These are phyloP conservation scores for Tetranychus cinnabarinus DNA, from an alignment of 1,140 invertebrate species.

Conservation along the genomic window DNA sequence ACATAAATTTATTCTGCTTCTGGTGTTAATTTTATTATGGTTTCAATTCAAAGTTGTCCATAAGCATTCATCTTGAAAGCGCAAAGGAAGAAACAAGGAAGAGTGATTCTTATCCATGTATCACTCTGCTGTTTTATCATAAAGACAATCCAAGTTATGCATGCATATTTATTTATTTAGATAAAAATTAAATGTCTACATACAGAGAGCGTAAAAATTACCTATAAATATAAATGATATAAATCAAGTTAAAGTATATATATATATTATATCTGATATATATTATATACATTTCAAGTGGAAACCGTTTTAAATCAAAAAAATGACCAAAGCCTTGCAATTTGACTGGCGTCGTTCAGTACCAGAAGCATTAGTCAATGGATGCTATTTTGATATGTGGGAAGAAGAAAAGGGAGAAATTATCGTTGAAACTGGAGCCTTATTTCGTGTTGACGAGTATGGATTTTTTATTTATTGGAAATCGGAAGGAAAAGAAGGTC, in stretches of 20 bases:
- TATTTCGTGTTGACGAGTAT: conserved; percentile 89
- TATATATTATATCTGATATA: not conserved
- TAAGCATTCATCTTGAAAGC: too few species aligned
- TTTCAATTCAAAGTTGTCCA: too few species aligned
- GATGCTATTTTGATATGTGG: not conserved
- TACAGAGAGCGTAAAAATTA: too few species aligned
- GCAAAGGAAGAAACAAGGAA: too few species aligned
- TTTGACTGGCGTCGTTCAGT: conserved; percentile 93
- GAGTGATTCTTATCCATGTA: too few species aligned
- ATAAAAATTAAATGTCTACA: too few species aligned
- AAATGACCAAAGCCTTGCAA: conserved; percentile 91
- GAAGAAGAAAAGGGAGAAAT: conserved; percentile 57
- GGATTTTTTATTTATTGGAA: conserved; percentile 99
- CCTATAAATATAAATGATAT: not conserved
- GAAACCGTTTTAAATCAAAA: not conserved
- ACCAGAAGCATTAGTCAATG: conserved; percentile 31
- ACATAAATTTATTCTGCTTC: too few species aligned
- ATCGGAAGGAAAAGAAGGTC: conserved; percentile 85
- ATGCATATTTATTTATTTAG: too few species aligned
- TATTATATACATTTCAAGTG: not conserved
- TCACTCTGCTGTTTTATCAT: too few species aligned
- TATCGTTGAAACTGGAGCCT: conserved; percentile 60
- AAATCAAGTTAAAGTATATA: not conserved
- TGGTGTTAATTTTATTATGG: too few species aligned
- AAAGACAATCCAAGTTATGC: too few species aligned